phyloP scores from a whole-genome alignment of 2,113 vertebrate genomes.

The Sisor rabdophorus region DNA sequence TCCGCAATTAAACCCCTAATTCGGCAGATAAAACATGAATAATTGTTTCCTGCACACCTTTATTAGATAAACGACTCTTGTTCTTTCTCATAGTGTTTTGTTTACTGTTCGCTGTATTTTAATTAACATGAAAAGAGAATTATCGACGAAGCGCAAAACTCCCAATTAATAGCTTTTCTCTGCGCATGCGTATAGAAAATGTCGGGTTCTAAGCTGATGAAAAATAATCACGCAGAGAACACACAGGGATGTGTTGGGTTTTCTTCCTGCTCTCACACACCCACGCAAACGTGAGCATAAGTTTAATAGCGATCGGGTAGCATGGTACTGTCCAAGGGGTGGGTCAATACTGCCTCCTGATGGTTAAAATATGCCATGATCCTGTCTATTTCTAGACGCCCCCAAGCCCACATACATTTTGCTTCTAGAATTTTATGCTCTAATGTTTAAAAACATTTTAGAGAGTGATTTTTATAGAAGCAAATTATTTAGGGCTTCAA shows the following conservation, averaged over 20 bases:
- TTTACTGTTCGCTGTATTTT: not conserved
- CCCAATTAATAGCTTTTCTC: not conserved
- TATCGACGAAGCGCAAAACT: not conserved
- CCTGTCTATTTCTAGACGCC: no score
- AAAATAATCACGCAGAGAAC: not conserved
- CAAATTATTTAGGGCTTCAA: no score
- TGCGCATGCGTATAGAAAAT: not conserved
- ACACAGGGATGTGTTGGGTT: not conserved
- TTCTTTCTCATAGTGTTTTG: not conserved
- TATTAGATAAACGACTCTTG: not conserved
- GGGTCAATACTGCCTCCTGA: conserved; percentile 59
- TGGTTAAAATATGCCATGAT: conserved; percentile 11
- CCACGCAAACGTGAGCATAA: not conserved
- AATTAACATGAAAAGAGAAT: conserved; percentile 6
- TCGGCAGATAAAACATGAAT: conserved; percentile 3
- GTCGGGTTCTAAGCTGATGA: not conserved
- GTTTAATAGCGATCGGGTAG: conserved; percentile 28
- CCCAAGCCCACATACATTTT: no score
- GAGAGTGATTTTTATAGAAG: no score
- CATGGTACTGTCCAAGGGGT: conserved; percentile 11
- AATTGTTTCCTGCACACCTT: not conserved
- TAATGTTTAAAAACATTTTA: no score
- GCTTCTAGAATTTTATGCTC: no score
- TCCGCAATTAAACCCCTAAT: conserved; percentile 24
- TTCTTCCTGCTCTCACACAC: not conserved